Evolutionary conservation across 2,888 invertebrate species (phyloP), one percentile per base, ranked within the genome.

Genomic region (Cecidostiba fungosa): DNA sequence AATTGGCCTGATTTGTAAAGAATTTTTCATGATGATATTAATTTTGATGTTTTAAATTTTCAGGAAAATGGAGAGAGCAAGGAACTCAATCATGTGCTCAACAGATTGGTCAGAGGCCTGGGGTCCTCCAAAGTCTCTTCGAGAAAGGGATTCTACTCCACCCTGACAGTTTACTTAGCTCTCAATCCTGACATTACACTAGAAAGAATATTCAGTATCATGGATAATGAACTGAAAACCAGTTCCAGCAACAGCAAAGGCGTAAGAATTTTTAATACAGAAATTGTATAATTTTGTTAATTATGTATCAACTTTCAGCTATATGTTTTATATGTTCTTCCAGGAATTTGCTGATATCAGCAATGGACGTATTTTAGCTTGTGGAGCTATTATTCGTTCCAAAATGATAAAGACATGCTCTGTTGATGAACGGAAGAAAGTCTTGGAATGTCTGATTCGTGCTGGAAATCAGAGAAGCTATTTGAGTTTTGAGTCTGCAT

Each of bases 281-380:
- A 29, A 36, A 43, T 43, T 73, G 36, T 72, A 73, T 79, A 72
- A 23, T 69, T 80, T 83, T 12, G 8, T 79, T 23, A 54, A 16
- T 72, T 69, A 79, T 47, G 0, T 69, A 50, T 81, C 8, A 72
- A 62, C 54, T 82, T 36, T 39, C 10, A 32, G 8, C 26, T 26
- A 47, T 43, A 70, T 36, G 12, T 54, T 50, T 76, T 12, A 50
- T 70, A 80, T 77, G 2, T 43, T 43, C 72, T 66, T 85, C 36
- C 81, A 97, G 97, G 97, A 97, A 94, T 95, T 96, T 90, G 96
- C 96, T 59, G 96, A 97, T 94, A 95, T 96, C 76, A 95, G 95
- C 50, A 95, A 96, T 32, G 97, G 97, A 0, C 95, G 96, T 90
- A 95, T 97, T 87, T 93, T 97, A 89, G 94, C 95, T 0, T 96